Evolutionary conservation across 2,113 vertebrate genomes (phyloP).

Genomic region (Deroptyus accipitrinus): DNA sequence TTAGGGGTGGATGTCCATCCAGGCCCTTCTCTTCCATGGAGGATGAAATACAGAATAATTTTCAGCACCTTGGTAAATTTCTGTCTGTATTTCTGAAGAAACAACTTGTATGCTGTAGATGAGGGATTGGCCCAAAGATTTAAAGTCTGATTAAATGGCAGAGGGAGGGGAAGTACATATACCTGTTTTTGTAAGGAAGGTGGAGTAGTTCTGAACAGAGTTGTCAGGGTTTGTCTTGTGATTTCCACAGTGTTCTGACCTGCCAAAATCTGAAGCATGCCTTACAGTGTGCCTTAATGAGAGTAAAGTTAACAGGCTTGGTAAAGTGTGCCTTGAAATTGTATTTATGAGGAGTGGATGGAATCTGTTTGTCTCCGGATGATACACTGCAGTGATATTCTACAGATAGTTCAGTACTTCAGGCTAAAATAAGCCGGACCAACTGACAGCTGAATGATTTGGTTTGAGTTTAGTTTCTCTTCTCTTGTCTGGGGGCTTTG

Average conservation of each 20-base stretch:
- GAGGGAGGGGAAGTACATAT: background rate
- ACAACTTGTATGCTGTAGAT: rapidly evolving
- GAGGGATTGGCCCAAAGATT: background rate
- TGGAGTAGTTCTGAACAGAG: background rate
- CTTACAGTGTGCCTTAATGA: background rate
- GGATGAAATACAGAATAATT: background rate
- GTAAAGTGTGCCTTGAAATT: background rate
- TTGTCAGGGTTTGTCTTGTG: background rate
- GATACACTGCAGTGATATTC: background rate
- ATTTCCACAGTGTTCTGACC: background rate
- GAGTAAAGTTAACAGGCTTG: background rate
- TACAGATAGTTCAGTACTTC: background rate
- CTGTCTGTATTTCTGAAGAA: background rate
- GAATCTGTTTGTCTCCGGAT: background rate
- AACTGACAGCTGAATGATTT: background rate
- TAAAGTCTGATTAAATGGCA: background rate
- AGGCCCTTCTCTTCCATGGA: background rate
- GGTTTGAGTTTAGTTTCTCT: background rate
- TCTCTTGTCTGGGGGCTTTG: background rate
- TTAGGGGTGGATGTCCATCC: background rate
- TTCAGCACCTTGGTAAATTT: background rate
- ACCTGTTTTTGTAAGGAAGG: background rate
- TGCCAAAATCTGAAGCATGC: background rate
- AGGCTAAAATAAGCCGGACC: background rate
- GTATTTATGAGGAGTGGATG: background rate